Base-by-base conservation (phyloP, 2,797 vertebrate genomes). In the Fistularia commersonii region DNA sequence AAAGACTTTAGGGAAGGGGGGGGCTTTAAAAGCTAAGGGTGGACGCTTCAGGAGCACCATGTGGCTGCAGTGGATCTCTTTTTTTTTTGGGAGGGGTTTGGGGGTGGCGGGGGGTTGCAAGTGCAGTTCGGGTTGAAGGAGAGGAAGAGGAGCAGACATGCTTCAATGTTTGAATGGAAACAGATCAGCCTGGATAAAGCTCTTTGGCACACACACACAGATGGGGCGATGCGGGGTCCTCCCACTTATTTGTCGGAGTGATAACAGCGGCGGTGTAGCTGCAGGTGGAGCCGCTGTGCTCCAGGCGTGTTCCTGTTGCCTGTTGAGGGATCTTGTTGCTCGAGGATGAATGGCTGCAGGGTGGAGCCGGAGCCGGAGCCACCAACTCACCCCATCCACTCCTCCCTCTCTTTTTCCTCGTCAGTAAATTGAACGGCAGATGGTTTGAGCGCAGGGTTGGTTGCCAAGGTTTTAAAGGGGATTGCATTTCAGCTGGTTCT, bases 391-490 rank as follows among this genome's bases (percentile, higher is more conserved):
- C 62, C 44, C 58, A 51, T 45, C 51, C 45, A 43, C 64, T 34
- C 42, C 55, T 56, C 45, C 60, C 35, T 51, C 38, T 57, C 52
- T 72, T 69, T 57, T 56, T 72, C 70, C 45, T 50, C 53, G 32
- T 85, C 78, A 69, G 77, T 87, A 78, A 84, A 72, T 70, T 67
- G 66, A 48, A 64, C 72, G 78, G 84, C 87, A 89, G 86, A 88
- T 88, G 88, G 82, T 78, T 64, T 38, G 51, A 77, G 65, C 61
- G 57, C 53, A 48, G 60, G 74, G 61, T 12, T 58, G 64, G 81
- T 86, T 85, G 77, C 79, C 35, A 43, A 77, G 80, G 80, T 81
- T 77, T 77, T 72, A 67, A 73, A 79, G 66, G 50, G 54, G 64
- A 71, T 71, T 76, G 53, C 53, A 9, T 77, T 74, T 77, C 67